Base-by-base conservation (phyloP, 2,888 invertebrate species). In the Melieria picta region DNA sequence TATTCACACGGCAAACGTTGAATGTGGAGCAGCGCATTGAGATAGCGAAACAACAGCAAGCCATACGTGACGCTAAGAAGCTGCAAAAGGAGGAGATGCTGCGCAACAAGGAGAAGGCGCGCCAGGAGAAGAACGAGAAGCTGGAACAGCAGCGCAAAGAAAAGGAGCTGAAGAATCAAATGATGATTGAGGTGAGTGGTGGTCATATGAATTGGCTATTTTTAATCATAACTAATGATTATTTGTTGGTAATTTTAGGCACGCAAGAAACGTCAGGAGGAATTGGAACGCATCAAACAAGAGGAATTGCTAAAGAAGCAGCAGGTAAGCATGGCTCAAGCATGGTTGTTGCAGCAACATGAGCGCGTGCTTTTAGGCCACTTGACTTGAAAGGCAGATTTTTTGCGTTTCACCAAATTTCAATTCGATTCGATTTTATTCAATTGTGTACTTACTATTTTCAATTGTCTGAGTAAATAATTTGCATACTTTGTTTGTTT, bases 261-360 rank as follows among this genome's bases (percentile, higher is more conserved):
- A 86, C 93, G 94, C 84, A 91, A 93, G 87, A 93, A 92, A 87
- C 92, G 93, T 75, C 94, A 95, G 84, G 95, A 95, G 88, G 94
- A 95, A 85, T 86, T 93, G 81, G 95, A 95, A 87, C 93, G 93
- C 83, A 92, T 93, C 84, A 93, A 92, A 85, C 91, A 93, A 77
- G 94, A 95, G 88, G 95, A 95, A 77, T 93, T 94, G 81, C 90
- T 92, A 78, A 91, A 94, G 81, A 93, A 93, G 86, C 94, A 94
- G 86, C 95, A 96, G 94, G 30, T 30, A 30, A 30, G 70, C 11
- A 10, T 13, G 30, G 3, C 6, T 30, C 7, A 7, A 11, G 47
- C 16, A 1, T 42, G 45, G 16, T 66, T 2, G 57, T 66, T 66
- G 55, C 52, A n/a, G 7, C 64, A 47, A 52, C 45, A 58, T 9